Conservation (phyloP, 2,888 invertebrate species). For the Dryobotodes eremita region DNA sequence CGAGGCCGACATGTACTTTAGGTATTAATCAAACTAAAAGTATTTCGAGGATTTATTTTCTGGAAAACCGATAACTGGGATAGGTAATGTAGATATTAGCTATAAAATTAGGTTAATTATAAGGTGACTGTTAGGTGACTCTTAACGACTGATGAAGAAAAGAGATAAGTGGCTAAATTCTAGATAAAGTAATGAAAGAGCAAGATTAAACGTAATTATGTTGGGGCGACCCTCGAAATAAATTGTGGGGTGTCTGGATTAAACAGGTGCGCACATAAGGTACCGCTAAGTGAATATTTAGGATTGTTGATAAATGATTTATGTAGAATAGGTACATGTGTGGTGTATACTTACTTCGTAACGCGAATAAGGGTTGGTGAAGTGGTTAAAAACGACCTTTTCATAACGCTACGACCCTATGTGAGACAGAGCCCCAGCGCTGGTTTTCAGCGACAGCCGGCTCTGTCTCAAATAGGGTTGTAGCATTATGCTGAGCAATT, state of each 20-base stretch:
- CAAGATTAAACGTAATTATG: slow-evolving; percentile 39
- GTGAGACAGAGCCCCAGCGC: no score
- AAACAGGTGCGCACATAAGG: slow-evolving; percentile 40
- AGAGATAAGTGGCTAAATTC: slow-evolving; percentile 36
- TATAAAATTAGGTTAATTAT: slow-evolving; percentile 31
- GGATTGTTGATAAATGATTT: slow-evolving; percentile 53
- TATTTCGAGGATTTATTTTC: slow-evolving; percentile 41
- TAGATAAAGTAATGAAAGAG: slow-evolving; percentile 41
- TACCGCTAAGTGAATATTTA: slow-evolving; percentile 58
- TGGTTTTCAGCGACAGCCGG: no score
- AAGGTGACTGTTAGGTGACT: slow-evolving; percentile 40
- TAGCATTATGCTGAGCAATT: no score
- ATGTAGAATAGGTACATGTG: slow-evolving; percentile 26
- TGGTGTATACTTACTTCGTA: slow-evolving; percentile 23
- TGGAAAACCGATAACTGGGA: slow-evolving; percentile 22
- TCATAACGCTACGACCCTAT: no score
- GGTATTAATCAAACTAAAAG: slow-evolving; percentile 39
- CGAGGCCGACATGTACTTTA: neutral
- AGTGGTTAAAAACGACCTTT: no score
- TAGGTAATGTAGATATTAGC: slow-evolving; percentile 28
- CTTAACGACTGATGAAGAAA: slow-evolving; percentile 49
- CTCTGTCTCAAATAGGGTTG: no score
- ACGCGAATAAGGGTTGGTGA: neutral
- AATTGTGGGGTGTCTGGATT: slow-evolving; percentile 34
- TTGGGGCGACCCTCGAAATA: slow-evolving; percentile 24